phyloP scores from a whole-genome alignment of 2,797 vertebrate species.

The Crax fasciolata region DNA sequence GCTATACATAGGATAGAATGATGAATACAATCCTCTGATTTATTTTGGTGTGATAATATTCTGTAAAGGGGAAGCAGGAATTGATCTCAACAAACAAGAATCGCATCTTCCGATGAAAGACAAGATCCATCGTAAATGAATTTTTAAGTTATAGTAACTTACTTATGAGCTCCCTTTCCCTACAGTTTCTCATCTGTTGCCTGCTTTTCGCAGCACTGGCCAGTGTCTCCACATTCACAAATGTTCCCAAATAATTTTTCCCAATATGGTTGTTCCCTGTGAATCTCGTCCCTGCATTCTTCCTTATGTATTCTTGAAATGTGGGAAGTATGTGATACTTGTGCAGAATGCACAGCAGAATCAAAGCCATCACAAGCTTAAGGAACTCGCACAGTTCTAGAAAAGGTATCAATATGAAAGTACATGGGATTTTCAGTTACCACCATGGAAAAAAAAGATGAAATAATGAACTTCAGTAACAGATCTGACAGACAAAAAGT shows the following conservation, averaged over 20 bases:
- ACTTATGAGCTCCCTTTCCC: not conserved
- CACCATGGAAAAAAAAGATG: not conserved
- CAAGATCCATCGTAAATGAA: not conserved
- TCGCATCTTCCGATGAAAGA: not conserved
- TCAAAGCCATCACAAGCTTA: not conserved
- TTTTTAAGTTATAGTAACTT: not conserved
- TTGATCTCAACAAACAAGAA: not conserved
- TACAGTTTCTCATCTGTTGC: not conserved
- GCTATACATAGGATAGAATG: not conserved
- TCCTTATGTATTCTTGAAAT: not conserved
- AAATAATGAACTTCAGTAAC: constrained; percentile 17
- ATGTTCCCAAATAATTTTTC: not conserved
- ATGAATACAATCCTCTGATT: not conserved
- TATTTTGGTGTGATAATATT: not conserved
- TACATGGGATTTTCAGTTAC: not conserved
- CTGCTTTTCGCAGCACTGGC: not conserved
- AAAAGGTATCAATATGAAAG: not conserved
- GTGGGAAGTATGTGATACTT: not conserved
- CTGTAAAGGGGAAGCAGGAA: not conserved
- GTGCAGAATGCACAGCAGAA: not conserved
- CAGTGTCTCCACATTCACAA: not conserved
- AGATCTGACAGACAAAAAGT: not conserved
- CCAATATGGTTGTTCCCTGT: not conserved
- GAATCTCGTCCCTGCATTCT: not conserved
- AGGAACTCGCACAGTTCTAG: not conserved